Percentiles rank a stretch among this genome's conserved stretches.
phyloP scores from a whole-genome alignment of 2,113 vertebrate genomes.

The Limnothrissa miodon region DNA sequence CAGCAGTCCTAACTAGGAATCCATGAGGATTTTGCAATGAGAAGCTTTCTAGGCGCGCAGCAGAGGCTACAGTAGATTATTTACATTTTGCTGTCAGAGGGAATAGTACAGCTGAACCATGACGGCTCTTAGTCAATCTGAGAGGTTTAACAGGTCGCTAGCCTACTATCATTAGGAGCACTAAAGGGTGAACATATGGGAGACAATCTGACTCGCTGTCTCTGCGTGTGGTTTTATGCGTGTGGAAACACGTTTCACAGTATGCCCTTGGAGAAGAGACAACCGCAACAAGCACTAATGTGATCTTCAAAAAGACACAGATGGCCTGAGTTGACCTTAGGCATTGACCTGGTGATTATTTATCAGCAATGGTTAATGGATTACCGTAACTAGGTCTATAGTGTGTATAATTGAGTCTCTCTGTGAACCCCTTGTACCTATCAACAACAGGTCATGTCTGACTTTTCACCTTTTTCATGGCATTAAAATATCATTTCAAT shows the following conservation, averaged over 20 bases:
- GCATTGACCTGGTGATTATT: not conserved
- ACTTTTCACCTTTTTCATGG: not conserved
- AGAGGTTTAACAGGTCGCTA: not conserved
- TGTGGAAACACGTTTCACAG: not conserved
- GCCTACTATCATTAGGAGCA: not conserved
- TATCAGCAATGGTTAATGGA: not conserved
- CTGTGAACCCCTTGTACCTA: not conserved
- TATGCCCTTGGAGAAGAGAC: not conserved
- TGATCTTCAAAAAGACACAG: not conserved
- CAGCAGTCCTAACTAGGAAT: not conserved
- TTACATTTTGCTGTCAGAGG: not conserved
- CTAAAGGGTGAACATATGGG: not conserved
- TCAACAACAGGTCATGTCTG: not conserved
- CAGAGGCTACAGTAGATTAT: not conserved
- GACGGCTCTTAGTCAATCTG: not conserved
- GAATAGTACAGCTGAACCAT: not conserved
- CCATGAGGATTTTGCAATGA: not conserved
- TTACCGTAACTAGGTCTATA: not conserved
- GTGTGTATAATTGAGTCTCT: not conserved
- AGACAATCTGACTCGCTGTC: not conserved
- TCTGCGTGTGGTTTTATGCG: not conserved
- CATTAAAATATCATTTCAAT: not conserved
- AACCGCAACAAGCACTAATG: not conserved
- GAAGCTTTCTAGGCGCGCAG: not conserved
- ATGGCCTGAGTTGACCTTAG: not conserved